Evolutionary conservation across 2,888 invertebrate genomes (phyloP).

Genomic region (Scrobipalpa costella): DNA sequence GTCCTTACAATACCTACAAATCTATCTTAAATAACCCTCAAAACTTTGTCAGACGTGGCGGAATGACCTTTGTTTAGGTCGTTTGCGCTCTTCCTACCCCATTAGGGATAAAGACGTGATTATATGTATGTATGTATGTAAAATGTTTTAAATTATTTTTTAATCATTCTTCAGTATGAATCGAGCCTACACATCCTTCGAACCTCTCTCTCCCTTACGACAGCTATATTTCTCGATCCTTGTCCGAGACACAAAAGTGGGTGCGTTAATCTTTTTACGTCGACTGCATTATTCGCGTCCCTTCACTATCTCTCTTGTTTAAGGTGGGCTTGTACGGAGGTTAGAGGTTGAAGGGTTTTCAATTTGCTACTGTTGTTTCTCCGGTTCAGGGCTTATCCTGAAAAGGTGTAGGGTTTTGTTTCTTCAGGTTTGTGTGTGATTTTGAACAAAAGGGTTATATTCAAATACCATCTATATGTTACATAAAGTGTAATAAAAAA

Average conservation of each 20-base stretch:
- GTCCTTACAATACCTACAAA: too few species aligned
- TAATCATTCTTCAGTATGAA: slow-evolving; percentile 28
- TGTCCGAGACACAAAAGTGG: slow-evolving; percentile 60
- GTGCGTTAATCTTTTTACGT: slow-evolving; percentile 69
- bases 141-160: neutral
- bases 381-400: neutral
- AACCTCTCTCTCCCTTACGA: slow-evolving; percentile 45
- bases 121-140: too few species aligned
- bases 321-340: slow-evolving; percentile 24
- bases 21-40: too few species aligned
- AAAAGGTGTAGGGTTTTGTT: neutral
- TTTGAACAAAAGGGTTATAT: neutral
- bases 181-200: slow-evolving; percentile 38
- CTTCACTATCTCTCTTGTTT: slow-evolving; percentile 42
- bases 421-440: neutral
- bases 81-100: too few species aligned
- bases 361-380: slow-evolving; percentile 17
- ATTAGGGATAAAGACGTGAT: too few species aligned
- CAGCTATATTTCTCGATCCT: slow-evolving; percentile 63
- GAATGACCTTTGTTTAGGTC: too few species aligned
- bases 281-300: slow-evolving; percentile 64
- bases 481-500: too few species aligned
- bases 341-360: slow-evolving; percentile 22
- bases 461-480: too few species aligned
- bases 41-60: too few species aligned